Conservation (phyloP, 2,888 invertebrate genomes). For the Cartodere bifasciata region DNA sequence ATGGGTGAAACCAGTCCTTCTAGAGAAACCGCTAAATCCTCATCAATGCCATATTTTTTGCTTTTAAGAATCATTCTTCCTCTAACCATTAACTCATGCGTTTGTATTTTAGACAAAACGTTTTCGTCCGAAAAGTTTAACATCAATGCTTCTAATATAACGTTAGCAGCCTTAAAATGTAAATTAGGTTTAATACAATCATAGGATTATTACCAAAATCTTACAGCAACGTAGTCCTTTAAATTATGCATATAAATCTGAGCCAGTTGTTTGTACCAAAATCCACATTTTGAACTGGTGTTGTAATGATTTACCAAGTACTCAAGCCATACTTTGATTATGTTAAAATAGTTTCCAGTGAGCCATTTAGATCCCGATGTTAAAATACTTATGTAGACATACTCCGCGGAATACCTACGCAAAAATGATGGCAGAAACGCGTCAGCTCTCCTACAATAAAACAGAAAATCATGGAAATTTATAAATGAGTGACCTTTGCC, state of each 20-base stretch:
- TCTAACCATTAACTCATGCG: slow-evolving; percentile 17
- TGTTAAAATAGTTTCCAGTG: slow-evolving; percentile 14
- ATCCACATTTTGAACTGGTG: slow-evolving; percentile 17
- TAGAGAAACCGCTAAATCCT: too few species aligned
- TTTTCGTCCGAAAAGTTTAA: slow-evolving; percentile 15
- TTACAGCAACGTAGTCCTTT: slow-evolving; percentile 16
- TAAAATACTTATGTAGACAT: slow-evolving; percentile 14
- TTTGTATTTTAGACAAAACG: slow-evolving; percentile 18
- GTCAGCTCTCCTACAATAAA: slow-evolving; percentile 5
- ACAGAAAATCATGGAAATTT: neutral
- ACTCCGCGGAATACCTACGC: slow-evolving; percentile 21
- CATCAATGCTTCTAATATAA: slow-evolving; percentile 35
- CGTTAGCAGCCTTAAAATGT: slow-evolving; percentile 35
- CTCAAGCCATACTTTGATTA: slow-evolving; percentile 21
- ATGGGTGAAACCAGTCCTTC: too few species aligned
- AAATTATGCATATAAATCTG: slow-evolving; percentile 15
- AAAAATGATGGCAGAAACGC: slow-evolving; percentile 14
- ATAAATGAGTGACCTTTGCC: neutral
- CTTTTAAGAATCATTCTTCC: slow-evolving; percentile 10
- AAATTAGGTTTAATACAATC: slow-evolving; percentile 16
- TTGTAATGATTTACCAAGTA: slow-evolving; percentile 19
- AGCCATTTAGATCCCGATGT: slow-evolving; percentile 14
- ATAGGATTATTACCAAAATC: slow-evolving; percentile 1
- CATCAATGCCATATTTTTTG: slow-evolving; percentile 12
- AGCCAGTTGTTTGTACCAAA: slow-evolving; percentile 22